phyloP scores from a whole-genome alignment of 2,113 vertebrate genomes.

The Syngnathus scovelli region DNA sequence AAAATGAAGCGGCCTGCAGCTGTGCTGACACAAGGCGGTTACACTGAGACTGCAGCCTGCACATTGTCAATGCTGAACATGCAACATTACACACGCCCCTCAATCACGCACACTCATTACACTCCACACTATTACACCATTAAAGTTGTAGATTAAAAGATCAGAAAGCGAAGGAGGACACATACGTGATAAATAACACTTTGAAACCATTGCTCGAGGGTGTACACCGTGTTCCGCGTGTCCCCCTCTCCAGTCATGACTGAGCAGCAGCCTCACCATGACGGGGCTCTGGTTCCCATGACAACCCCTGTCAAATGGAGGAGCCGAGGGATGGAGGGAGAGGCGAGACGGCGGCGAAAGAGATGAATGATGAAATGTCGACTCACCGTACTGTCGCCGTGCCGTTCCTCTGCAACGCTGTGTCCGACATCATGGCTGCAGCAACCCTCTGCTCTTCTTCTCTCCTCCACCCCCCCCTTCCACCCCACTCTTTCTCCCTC shows the following conservation, averaged over 20 bases:
- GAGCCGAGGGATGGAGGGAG: constrained; percentile 21
- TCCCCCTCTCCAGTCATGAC: constrained; percentile 63
- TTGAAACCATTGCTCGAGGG: constrained; percentile 20
- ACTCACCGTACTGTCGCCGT: constrained; percentile 57
- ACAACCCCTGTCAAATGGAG: constrained; percentile 64
- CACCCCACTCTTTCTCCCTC: constrained; percentile 14
- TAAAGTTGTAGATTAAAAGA: background rate
- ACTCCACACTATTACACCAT: background rate
- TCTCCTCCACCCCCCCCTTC: constrained; percentile 5
- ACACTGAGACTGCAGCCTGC: constrained; percentile 31
- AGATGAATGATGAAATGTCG: constrained; percentile 14
- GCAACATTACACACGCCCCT: constrained; percentile 1
- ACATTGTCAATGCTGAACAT: constrained; percentile 20
- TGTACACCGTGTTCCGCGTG: constrained; percentile 53
- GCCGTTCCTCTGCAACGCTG: constrained; percentile 64
- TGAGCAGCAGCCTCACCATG: constrained; percentile 64
- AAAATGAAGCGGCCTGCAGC: constrained; percentile 34
- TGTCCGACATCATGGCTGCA: constrained; percentile 59
- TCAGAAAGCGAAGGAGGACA: background rate
- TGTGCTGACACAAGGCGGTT: constrained; percentile 28
- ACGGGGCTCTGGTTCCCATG: constrained; percentile 64
- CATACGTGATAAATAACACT: background rate
- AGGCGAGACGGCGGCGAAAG: constrained; percentile 17
- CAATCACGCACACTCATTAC: background rate
- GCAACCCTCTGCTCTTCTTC: constrained; percentile 21